Evolutionary conservation across 1,140 invertebrate genomes (phyloP).

Genomic region (Tetramorium alpestre): DNA sequence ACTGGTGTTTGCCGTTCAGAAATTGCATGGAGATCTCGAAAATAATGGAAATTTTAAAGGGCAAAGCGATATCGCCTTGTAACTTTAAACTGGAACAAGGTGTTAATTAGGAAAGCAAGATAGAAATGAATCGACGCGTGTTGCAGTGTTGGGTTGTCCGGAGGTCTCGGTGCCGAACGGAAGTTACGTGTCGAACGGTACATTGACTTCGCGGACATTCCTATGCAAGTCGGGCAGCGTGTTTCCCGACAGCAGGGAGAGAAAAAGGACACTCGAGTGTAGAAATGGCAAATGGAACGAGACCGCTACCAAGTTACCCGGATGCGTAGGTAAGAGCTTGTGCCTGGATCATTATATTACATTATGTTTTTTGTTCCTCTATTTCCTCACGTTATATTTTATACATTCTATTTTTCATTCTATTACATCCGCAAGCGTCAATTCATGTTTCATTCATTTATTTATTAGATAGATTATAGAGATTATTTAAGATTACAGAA

Average conservation of each 20-base stretch:
- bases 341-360: not conserved
- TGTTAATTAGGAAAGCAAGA: not conserved
- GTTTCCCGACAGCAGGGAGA: constrained; percentile 80
- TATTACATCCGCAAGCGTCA: too few species aligned
- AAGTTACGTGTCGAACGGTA: constrained; percentile 80
- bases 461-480: not conserved
- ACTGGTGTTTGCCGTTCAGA: not conserved
- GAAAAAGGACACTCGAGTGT: constrained; percentile 79
- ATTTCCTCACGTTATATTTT: not conserved
- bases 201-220: constrained; percentile 80
- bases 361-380: not conserved
- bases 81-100: not conserved
- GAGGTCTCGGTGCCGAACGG: constrained; percentile 79
- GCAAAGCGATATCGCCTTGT: not conserved
- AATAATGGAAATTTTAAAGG: not conserved
- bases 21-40: not conserved
- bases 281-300: constrained; percentile 81
- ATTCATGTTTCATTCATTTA: not conserved
- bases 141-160: constrained; percentile 81
- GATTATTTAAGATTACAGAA: not conserved
- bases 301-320: constrained; percentile 76
- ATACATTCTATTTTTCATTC: not conserved
- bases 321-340: constrained; percentile 77
- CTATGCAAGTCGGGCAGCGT: constrained; percentile 78
- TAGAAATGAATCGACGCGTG: constrained; percentile 44